Conservation (phyloP, 2,888 invertebrate genomes). For the Eupsilia transversa region DNA sequence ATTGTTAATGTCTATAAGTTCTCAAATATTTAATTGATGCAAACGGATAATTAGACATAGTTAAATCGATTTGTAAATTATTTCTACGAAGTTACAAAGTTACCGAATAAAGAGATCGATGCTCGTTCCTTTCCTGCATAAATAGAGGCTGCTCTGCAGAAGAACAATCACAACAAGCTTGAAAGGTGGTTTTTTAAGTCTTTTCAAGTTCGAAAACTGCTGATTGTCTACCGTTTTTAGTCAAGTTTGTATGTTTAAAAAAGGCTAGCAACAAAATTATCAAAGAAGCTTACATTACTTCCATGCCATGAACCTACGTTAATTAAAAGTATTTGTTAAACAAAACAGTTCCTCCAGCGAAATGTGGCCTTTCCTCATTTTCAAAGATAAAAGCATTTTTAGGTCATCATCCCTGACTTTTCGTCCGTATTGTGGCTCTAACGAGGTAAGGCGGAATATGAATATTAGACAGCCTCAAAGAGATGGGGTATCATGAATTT, state of each 20-base stretch:
- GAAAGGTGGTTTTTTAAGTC: not conserved
- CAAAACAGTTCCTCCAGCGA: not conserved
- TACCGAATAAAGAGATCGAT: not conserved
- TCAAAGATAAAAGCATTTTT: slow-evolving; percentile 33
- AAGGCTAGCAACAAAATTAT: not conserved
- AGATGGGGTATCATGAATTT: slow-evolving; percentile 35
- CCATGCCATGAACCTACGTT: not conserved
- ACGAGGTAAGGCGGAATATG: slow-evolving; percentile 21
- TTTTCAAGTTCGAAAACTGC: not conserved
- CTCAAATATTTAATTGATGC: not conserved
- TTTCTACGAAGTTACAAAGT: not conserved
- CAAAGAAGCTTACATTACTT: not conserved
- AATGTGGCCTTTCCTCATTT: slow-evolving; percentile 19
- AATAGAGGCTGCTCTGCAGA: no score
- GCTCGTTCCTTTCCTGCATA: not conserved
- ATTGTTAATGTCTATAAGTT: not conserved
- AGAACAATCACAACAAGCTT: not conserved
- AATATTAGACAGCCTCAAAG: slow-evolving; percentile 22
- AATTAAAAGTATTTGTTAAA: not conserved
- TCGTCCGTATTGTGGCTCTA: slow-evolving; percentile 17
- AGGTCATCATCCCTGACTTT: slow-evolving; percentile 27
- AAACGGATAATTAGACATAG: not conserved
- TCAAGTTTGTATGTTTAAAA: not conserved
- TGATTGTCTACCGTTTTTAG: not conserved
- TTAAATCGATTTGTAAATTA: not conserved